Evolutionary conservation across 2,797 vertebrate genomes (phyloP).

Genomic region (Acanthiza pusilla): DNA sequence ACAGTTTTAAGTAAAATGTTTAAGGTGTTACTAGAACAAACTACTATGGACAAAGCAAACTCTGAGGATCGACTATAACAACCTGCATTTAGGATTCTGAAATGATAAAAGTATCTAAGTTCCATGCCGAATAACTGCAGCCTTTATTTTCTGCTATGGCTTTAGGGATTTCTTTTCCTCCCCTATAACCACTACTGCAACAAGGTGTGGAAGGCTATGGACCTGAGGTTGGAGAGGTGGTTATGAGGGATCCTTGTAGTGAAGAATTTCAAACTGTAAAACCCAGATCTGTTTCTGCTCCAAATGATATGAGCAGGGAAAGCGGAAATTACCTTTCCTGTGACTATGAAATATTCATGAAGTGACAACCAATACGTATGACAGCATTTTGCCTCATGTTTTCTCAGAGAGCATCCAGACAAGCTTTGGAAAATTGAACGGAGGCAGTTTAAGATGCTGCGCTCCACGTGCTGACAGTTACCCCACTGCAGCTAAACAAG

Average conservation of each 20-base stretch:
- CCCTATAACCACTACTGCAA: neutral
- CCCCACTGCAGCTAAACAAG: neutral
- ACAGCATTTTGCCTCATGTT: neutral
- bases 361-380: neutral
- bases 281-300: neutral
- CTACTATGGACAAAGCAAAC: neutral
- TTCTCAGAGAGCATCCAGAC: neutral
- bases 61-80: neutral
- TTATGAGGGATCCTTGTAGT: neutral
- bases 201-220: neutral
- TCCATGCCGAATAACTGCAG: neutral
- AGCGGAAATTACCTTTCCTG: neutral
- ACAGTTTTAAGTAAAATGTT: neutral
- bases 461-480: fast-evolving
- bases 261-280: neutral
- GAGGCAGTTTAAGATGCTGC: neutral
- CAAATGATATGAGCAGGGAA: neutral
- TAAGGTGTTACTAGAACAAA: neutral
- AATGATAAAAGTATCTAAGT: neutral
- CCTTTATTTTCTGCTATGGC: neutral
- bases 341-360: slow-evolving; percentile 28
- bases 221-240: neutral
- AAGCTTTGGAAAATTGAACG: neutral
- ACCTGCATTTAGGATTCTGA: neutral
- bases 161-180: neutral